A percentile compares a stretch with the other conserved stretches of the same genome.
Evolutionary conservation across 2,888 invertebrate species (phyloP).

Genomic region (Timandra comae): DNA sequence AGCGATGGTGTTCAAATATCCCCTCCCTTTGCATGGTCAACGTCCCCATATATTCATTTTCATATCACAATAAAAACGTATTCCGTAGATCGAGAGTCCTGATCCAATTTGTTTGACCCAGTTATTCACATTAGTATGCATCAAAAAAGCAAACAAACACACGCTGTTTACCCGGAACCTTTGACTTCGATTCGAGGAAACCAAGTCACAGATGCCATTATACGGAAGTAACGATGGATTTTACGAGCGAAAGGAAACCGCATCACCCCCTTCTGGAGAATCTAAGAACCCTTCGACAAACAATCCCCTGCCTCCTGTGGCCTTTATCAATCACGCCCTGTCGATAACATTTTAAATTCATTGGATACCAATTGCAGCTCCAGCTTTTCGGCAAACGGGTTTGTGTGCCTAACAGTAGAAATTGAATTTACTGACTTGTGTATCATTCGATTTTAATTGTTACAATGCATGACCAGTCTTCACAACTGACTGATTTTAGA

Average conservation of each 20-base stretch:
- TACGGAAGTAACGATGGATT: constrained; percentile 34
- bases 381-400: too few relatives aligned
- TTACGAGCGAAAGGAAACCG: constrained; percentile 41
- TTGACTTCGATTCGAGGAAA: constrained; percentile 14
- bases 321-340: constrained; percentile 49
- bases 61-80: too few relatives aligned
- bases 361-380: too few relatives aligned
- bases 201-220: constrained; percentile 29
- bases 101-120: constrained; percentile 9
- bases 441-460: too few relatives aligned
- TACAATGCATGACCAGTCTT: too few relatives aligned
- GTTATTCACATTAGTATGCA: constrained; percentile 15
- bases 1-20: too few relatives aligned
- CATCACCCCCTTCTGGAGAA: constrained; percentile 32
- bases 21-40: too few relatives aligned
- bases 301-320: constrained; percentile 19
- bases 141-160: constrained; percentile 22
- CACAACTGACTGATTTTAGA: too few relatives aligned
- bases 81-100: neutral
- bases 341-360: constrained; percentile 53
- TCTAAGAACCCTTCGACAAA: constrained; percentile 13
- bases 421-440: too few relatives aligned
- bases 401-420: too few relatives aligned
- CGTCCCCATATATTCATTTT: too few relatives aligned
- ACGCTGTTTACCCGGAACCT: constrained; percentile 19